Conservation (phyloP, 2,113 vertebrate genomes). For the Ammospiza nelsoni region DNA sequence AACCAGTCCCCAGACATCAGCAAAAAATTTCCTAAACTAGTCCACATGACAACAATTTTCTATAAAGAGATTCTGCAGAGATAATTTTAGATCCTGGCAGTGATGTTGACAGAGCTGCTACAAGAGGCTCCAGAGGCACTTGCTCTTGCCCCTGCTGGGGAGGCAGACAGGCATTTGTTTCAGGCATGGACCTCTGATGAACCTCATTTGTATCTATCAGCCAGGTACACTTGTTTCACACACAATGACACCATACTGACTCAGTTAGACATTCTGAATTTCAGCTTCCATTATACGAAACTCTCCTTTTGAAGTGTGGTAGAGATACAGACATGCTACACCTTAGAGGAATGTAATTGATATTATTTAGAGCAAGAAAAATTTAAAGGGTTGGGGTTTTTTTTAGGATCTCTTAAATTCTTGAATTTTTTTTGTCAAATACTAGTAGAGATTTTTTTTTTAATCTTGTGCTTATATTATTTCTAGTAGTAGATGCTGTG, state of each 20-base stretch:
- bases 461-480: background rate
- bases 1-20: background rate
- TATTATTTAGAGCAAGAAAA: background rate
- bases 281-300: background rate
- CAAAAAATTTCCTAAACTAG: background rate
- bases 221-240: background rate
- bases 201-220: background rate
- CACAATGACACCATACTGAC: background rate
- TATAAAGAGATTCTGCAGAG: background rate
- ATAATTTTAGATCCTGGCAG: background rate
- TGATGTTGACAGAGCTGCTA: background rate
- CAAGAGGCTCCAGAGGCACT: too few relatives aligned
- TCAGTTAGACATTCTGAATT: background rate
- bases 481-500: background rate
- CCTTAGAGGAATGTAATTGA: background rate
- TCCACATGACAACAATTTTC: background rate
- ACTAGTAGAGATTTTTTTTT: background rate
- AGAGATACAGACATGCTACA: background rate
- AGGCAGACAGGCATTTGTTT: background rate
- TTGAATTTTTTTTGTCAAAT: background rate
- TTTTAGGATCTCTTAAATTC: background rate
- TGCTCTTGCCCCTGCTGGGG: background rate
- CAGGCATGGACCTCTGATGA: background rate
- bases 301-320: background rate
- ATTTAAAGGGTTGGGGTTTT: background rate